Evolutionary conservation across 2,888 invertebrate genomes (phyloP).

Genomic region (Apoderus coryli): DNA sequence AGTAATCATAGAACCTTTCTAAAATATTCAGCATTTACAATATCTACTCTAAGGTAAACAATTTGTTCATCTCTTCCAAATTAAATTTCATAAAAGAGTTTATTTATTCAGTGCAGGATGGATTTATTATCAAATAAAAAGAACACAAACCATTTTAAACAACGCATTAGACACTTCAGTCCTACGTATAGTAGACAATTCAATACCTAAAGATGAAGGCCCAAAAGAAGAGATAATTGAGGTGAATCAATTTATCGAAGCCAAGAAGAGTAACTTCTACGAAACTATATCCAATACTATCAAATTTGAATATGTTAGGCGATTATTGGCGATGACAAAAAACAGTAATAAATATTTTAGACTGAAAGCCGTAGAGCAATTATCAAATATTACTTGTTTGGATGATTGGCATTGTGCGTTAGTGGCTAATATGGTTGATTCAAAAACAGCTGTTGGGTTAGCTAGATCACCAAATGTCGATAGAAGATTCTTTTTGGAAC

Average conservation of each 20-base stretch:
- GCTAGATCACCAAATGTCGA: constrained; percentile 59
- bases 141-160: constrained; percentile 24
- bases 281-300: constrained; percentile 22
- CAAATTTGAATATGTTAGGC: constrained; percentile 37
- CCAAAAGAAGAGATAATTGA: constrained; percentile 18
- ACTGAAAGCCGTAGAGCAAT: constrained; percentile 46
- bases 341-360: constrained; percentile 45
- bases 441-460: constrained; percentile 59
- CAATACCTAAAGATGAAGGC: constrained; percentile 15
- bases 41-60: no score
- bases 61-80: no score
- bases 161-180: constrained; percentile 28
- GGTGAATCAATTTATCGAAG: constrained; percentile 17
- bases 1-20: no score
- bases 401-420: constrained; percentile 35
- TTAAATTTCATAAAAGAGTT: no score
- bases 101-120: constrained; percentile 23
- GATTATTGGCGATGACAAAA: constrained; percentile 36
- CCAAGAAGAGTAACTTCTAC: constrained; percentile 15
- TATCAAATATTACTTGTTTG: constrained; percentile 50
- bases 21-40: no score
- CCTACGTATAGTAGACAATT: constrained; percentile 24
- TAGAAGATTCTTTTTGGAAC: constrained; percentile 57
- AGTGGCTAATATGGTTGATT: constrained; percentile 67
- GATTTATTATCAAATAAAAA: constrained; percentile 26